Evolutionary conservation across 2,797 vertebrate species (phyloP), one percentile per base, ranked within the genome.

Genomic region (Sardinella longiceps): DNA sequence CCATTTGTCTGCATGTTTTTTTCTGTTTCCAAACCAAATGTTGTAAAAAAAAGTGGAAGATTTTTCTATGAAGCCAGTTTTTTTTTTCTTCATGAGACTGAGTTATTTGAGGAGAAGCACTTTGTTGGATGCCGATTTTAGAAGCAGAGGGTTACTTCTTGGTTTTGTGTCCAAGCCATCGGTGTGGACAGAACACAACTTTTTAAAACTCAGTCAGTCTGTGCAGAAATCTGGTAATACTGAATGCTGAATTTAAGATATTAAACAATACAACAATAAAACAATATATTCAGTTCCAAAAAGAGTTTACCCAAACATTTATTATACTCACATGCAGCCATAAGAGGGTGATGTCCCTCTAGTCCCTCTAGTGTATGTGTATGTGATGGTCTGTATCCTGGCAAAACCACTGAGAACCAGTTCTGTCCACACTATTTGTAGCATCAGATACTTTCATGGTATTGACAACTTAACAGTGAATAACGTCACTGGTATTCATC

Each of bases 1-100:
- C 70, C 70, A 77, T 77, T 77, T 23, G 18, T 77, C 70, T 77
- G 5, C 4, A 6, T 74, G 33, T 74, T 66, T 43, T 77, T 77
- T 74, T 39, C 4, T 15, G 33, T 43, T 77, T 77, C 70, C 33
- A 43, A 43, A 77, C 33, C 70, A 77, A 77, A 37, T 70, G 33
- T 70, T 70, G 66, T 33, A 37, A 37, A 70, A 48, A 48, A 50
- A 70, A 1, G 18, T 30, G 25, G 66, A 70, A 5, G 37, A 43
- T 23, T 77, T 77, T 39, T 60, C 4, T 39, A 39, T 43, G 70
- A 77, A 77, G 70, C 56, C 56, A 10, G n/a, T 10, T 25, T 60
- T 60, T 60, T 48, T 5, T 10, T 25, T 60, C 25, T 60, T 48
- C 20, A 56, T 56, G 53, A 2, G 20, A 18, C 48, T 14, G 6